Conservation (phyloP, 2,888 invertebrate genomes). For the Chironomus riparius region DNA sequence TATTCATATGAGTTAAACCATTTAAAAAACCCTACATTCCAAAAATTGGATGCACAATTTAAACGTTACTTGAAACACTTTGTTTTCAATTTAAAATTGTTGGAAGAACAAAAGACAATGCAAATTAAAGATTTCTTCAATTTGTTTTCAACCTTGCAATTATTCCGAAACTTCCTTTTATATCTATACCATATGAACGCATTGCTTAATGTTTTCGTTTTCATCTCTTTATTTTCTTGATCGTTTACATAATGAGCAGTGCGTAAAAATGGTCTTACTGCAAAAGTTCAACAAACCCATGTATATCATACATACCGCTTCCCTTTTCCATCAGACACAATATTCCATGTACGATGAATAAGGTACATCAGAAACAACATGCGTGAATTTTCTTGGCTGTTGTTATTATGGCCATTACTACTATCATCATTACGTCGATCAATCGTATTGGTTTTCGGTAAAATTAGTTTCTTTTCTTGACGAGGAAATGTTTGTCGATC, state of each 20-base stretch:
- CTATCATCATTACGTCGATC: not conserved
- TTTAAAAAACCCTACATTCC: no score
- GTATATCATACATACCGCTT: constrained; percentile 43
- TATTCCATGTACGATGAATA: constrained; percentile 61
- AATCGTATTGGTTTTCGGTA: constrained; percentile 12
- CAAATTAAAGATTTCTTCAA: not conserved
- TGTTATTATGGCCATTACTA: not conserved
- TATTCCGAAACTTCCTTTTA: not conserved
- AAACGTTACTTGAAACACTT: no score
- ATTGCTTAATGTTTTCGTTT: not conserved
- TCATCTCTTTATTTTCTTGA: not conserved
- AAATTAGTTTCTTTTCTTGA: constrained; percentile 9
- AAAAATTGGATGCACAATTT: no score
- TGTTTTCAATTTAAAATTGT: no score
- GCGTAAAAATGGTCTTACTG: not conserved
- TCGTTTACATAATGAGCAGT: not conserved
- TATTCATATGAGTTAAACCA: no score
- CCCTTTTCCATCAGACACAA: constrained; percentile 50
- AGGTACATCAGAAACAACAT: constrained; percentile 57
- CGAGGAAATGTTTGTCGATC: constrained; percentile 26
- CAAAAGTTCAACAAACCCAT: not conserved
- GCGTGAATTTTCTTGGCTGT: constrained; percentile 46
- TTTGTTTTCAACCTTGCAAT: not conserved
- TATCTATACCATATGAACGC: not conserved
- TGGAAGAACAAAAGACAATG: not conserved